Evolutionary conservation across 2,797 vertebrate genomes (phyloP).

Genomic region (Sorex maritimensis): DNA sequence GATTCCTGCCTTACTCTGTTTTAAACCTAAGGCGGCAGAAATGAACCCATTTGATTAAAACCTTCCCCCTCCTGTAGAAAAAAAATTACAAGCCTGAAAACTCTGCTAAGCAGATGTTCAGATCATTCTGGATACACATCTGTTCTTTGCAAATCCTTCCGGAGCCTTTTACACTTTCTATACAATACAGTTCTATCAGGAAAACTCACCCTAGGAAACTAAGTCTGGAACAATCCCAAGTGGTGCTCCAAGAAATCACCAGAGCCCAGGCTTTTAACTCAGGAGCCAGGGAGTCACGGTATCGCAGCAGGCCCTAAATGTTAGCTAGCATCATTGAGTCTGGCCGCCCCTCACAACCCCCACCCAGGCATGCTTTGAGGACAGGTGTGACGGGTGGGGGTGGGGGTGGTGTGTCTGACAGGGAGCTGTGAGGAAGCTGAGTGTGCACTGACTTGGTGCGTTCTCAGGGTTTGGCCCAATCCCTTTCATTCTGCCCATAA

Average conservation of each 20-base stretch:
- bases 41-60: neutral
- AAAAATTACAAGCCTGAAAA: neutral
- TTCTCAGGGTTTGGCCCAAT: slow-evolving; percentile 11
- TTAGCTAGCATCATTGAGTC: too few relatives aligned
- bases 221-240: neutral
- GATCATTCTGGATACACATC: slow-evolving; percentile 34
- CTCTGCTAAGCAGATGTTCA: neutral
- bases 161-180: neutral
- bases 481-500: neutral
- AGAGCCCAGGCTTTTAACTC: neutral
- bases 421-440: neutral
- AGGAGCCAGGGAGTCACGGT: neutral
- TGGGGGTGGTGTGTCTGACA: too few relatives aligned
- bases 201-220: neutral
- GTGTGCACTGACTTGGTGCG: neutral
- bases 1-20: slow-evolving; percentile 33
- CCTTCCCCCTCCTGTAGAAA: neutral
- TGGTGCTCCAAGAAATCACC: too few relatives aligned
- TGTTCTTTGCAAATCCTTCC: neutral
- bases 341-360: too few relatives aligned
- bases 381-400: too few relatives aligned
- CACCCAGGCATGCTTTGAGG: too few relatives aligned
- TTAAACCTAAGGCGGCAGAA: neutral
- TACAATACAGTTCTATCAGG: neutral
- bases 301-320: too few relatives aligned